These are phyloP conservation scores for Eurypyga helias DNA, from an alignment of 2,113 vertebrate genomes.

Conservation along the genomic window DNA sequence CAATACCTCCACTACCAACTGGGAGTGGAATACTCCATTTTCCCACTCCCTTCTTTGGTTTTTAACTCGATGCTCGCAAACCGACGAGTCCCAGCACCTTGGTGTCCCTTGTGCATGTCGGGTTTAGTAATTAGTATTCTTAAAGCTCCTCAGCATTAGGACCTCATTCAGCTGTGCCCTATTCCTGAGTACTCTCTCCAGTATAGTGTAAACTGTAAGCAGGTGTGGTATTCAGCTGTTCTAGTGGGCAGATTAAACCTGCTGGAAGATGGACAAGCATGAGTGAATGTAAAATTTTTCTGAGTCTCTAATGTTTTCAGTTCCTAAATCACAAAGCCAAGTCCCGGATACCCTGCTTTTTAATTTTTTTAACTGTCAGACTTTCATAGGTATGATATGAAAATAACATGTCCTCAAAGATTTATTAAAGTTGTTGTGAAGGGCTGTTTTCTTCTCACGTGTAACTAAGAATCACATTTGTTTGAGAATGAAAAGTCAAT, in stretches of 20 bases:
- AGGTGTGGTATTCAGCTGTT: neutral
- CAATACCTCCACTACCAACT: neutral
- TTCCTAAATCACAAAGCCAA: neutral
- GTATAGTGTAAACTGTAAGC: neutral
- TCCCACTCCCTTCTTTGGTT: neutral
- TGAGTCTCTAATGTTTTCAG: neutral
- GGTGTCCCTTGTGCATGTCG: neutral
- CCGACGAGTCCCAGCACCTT: neutral
- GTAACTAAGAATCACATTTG: neutral
- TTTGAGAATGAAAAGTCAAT: neutral
- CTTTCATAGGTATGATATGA: neutral
- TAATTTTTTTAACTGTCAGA: neutral
- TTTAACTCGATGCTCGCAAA: too few relatives aligned
- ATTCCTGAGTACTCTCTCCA: neutral
- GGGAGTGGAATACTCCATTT: neutral
- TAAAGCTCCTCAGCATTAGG: neutral
- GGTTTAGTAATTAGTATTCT: neutral
- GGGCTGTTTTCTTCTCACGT: neutral
- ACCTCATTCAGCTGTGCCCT: neutral
- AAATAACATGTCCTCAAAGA: neutral
- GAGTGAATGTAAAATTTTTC: neutral
- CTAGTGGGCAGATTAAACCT: neutral
- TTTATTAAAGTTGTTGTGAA: neutral
- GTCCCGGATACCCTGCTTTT: neutral
- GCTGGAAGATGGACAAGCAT: neutral